Evolutionary conservation across 2,888 invertebrate genomes (phyloP).

Genomic region (Philhelius pedissequus): DNA sequence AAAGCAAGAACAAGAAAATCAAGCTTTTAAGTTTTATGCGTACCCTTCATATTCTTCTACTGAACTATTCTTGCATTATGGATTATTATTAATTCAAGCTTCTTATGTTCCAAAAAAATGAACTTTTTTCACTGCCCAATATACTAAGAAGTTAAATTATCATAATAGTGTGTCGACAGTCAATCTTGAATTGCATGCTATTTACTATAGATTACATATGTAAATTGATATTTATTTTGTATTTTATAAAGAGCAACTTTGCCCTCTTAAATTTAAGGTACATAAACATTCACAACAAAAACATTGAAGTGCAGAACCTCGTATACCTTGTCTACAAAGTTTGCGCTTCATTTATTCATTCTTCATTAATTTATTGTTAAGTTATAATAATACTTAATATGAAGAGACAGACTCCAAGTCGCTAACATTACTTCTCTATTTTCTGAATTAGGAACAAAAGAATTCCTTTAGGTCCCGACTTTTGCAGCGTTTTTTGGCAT

Average conservation of each 20-base stretch:
- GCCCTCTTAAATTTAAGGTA: too few relatives aligned
- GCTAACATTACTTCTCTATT: too few relatives aligned
- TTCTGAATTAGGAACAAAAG: too few relatives aligned
- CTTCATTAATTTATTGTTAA: too few relatives aligned
- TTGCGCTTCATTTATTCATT: too few relatives aligned
- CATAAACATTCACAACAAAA: too few relatives aligned
- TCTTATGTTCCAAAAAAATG: neutral
- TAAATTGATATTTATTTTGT: neutral
- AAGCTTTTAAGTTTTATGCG: neutral
- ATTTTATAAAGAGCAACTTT: neutral
- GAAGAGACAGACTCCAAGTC: too few relatives aligned
- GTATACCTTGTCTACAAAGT: too few relatives aligned
- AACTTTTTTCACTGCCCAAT: neutral
- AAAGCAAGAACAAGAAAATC: neutral
- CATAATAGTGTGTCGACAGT: neutral
- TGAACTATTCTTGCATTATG: neutral
- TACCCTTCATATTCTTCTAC: constrained; percentile 2
- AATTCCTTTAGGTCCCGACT: too few relatives aligned
- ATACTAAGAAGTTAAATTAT: neutral
- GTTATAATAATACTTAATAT: too few relatives aligned
- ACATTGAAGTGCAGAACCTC: too few relatives aligned
- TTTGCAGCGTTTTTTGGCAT: too few relatives aligned
- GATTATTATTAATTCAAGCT: neutral
- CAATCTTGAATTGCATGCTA: neutral
- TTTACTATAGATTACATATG: neutral